Evolutionary conservation across 2,113 vertebrate genomes (phyloP), one percentile per base, ranked within the genome.

Genomic region (Lampris megalopsis): DNA sequence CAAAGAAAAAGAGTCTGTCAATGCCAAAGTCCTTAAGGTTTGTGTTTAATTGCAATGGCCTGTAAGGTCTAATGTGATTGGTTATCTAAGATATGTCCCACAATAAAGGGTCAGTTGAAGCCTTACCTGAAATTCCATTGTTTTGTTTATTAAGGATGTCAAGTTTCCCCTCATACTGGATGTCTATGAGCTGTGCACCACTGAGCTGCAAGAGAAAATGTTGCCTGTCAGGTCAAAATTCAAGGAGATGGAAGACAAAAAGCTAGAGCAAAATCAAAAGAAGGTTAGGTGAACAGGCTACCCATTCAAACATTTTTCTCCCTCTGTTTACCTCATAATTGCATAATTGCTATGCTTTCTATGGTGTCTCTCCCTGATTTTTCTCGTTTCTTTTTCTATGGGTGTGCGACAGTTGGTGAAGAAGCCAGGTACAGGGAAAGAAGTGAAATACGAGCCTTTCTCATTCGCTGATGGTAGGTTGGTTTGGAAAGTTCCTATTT

Each of bases 161-260:
- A 99, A 99, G 93, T 99, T 99, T 92, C 98, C 98, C n/a, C 97
- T 99, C 52, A 98, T 99, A 96, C 79, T 99, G 95, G 98, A 99
- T 80, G 96, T 99, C 38, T 99, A 96, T 40, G 98, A 99, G 89
- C 94, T 99, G 52, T 99, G 98, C 85, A 97, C 98, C 0, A 53
- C 94, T 1, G 96, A 97, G 80, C 88, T 99, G 49, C 98, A 99
- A 91, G 97, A 99, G 91, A 99, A 97, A 85, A 98, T 99, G 98
- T 85, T 95, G 63, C 75, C 96, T 1, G 89, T 96, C 42, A 93
- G 98, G 85, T 97, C 97, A 88, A 98, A 97, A 94, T 99, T 99
- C 80, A 99, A 99, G 91, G 97, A 97, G 59, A 53, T 98, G 8
- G 98, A 99, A 91, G 98, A 99, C 89, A 96, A 95, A 88, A 98